Conservation (phyloP, 2,113 vertebrate species). For the Entelurus aequoreus region DNA sequence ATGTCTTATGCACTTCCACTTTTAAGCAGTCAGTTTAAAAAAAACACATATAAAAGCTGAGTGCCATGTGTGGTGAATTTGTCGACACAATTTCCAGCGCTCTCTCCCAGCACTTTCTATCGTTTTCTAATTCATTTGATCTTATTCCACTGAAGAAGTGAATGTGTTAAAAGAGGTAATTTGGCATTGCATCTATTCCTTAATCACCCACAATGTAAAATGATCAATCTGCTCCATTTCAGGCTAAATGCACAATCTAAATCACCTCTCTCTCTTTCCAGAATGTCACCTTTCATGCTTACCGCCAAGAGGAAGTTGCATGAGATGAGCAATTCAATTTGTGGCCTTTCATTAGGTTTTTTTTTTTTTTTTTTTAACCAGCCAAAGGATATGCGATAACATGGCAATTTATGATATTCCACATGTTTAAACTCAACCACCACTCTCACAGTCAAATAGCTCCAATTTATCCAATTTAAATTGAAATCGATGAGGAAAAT, state of each 20-base stretch:
- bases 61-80: conserved; percentile 34
- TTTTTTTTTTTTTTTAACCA: conserved; percentile 24
- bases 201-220: conserved; percentile 15
- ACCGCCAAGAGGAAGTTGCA: conserved; percentile 25
- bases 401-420: conserved; percentile 13
- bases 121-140: conserved; percentile 25
- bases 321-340: conserved; percentile 31
- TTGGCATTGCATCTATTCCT: conserved; percentile 32
- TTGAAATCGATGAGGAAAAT: neutral
- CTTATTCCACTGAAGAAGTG: conserved; percentile 28
- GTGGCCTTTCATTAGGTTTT: neutral
- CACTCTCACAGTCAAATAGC: neutral
- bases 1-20: too few species aligned
- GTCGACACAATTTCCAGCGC: conserved; percentile 37
- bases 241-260: conserved; percentile 26
- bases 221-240: neutral
- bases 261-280: conserved; percentile 14
- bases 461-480: neutral
- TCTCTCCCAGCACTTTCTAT: conserved; percentile 32
- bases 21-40: neutral
- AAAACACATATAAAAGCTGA: conserved; percentile 13
- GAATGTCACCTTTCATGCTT: conserved; percentile 26
- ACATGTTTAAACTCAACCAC: conserved; percentile 22
- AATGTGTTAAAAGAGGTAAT: conserved; percentile 30
- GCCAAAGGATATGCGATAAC: conserved; percentile 11